Evolutionary conservation across 92 coral and sea anemone genomes (phyloP).

Genomic region (Porites evermanni): DNA sequence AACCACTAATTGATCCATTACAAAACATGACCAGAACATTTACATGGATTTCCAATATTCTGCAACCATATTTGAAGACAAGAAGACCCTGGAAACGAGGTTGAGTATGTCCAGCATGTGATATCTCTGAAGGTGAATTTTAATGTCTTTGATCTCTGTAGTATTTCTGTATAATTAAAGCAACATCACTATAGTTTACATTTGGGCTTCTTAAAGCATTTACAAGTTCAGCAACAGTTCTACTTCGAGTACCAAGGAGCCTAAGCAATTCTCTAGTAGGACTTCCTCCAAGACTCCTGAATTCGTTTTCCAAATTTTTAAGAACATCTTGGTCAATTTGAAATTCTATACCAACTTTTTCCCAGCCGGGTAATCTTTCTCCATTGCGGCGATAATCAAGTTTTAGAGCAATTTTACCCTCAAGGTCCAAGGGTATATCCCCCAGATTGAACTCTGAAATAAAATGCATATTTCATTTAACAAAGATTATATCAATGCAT

Average conservation of each 20-base stretch:
- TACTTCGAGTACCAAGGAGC: not conserved
- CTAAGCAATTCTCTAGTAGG: constrained; percentile 3
- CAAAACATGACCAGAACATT: too few species aligned
- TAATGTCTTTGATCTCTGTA: not conserved
- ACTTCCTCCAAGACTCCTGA: not conserved
- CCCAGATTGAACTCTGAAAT: constrained; percentile 8
- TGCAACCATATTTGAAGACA: too few species aligned
- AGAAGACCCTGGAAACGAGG: too few species aligned
- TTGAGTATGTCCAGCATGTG: not conserved
- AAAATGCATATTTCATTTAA: not conserved
- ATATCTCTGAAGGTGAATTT: not conserved
- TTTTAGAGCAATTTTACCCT: not conserved
- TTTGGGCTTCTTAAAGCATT: not conserved
- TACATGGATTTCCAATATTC: too few species aligned
- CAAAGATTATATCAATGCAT: too few species aligned
- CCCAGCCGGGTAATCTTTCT: constrained; percentile 26
- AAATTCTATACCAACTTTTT: constrained; percentile 5
- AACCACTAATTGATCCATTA: too few species aligned
- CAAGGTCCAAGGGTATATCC: constrained; percentile 2
- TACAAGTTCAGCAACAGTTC: constrained; percentile 3
- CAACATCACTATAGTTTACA: constrained; percentile 9
- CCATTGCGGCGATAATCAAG: constrained; percentile 5
- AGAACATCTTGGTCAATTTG: not conserved
- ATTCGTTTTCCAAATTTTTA: not conserved
- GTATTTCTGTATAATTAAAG: not conserved